These are phyloP conservation scores for Exephanes ischioxanthus DNA, from an alignment of 2,888 invertebrate genomes.

Conservation along the genomic window DNA sequence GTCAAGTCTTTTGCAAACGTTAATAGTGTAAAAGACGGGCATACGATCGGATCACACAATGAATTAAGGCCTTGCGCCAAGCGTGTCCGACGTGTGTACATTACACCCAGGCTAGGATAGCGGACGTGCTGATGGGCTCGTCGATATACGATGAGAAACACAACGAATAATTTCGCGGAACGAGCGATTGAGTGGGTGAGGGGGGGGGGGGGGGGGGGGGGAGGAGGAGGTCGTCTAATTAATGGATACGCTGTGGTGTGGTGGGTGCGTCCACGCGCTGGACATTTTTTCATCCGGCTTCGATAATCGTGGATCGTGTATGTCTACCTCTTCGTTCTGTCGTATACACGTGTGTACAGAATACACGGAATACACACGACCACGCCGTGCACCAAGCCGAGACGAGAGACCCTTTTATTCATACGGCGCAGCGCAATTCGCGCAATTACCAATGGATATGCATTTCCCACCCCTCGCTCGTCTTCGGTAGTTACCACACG, in stretches of 20 bases:
- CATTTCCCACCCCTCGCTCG: conserved; percentile 18
- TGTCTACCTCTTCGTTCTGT: background rate
- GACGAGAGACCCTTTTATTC: conserved; percentile 53
- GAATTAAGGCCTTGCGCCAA: conserved; percentile 21
- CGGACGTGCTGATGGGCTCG: conserved; percentile 5
- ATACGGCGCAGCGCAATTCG: conserved; percentile 23
- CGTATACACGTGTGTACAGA: background rate
- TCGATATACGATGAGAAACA: conserved; percentile 41
- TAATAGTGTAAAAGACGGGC: conserved; percentile 28
- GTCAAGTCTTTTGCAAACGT: background rate
- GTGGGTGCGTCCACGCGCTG: conserved; percentile 26
- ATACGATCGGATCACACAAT: background rate
- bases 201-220: background rate
- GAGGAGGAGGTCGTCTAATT: conserved; percentile 23
- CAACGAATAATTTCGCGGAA: conserved; percentile 40
- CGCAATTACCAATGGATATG: conserved; percentile 49
- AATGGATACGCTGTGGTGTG: conserved; percentile 36
- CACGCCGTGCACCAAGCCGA: conserved; percentile 16
- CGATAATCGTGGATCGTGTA: conserved; percentile 23
- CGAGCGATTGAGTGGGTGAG: too few species aligned
- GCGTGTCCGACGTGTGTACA: conserved; percentile 28
- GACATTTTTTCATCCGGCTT: conserved; percentile 24
- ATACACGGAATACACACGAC: background rate
- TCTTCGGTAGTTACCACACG: conserved; percentile 41
- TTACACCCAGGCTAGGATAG: background rate